Percentiles rank a stretch among this genome's conserved stretches.
phyloP scores from a whole-genome alignment of 2,888 invertebrate species.

The Parnassius mnemosyne region DNA sequence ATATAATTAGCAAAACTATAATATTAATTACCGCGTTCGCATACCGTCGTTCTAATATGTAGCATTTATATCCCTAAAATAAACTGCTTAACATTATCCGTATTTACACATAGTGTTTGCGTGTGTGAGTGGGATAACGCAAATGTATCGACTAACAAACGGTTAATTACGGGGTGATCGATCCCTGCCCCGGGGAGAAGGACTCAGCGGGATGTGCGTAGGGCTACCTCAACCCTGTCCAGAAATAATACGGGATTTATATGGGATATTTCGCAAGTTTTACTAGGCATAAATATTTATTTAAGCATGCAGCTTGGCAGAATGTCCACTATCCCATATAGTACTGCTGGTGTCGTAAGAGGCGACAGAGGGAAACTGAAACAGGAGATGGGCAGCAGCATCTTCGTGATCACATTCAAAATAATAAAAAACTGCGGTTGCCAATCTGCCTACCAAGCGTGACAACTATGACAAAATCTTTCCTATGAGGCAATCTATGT shows the following conservation, averaged over 20 bases:
- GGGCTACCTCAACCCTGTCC: slow-evolving; percentile 1
- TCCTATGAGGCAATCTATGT: no score
- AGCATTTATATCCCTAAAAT: background rate
- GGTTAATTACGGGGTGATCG: slow-evolving; percentile 72
- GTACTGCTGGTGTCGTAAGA: no score
- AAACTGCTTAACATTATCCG: slow-evolving; percentile 21
- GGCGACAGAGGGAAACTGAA: no score
- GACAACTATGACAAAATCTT: no score
- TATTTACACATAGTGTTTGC: slow-evolving; percentile 22
- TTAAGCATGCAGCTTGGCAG: no score
- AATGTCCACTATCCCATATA: no score
- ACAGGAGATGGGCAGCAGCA: no score
- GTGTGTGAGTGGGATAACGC: slow-evolving; percentile 32
- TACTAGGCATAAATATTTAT: background rate
- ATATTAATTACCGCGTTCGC: background rate
- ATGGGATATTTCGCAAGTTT: background rate
- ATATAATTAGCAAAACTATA: background rate
- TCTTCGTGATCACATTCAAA: no score
- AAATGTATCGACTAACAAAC: slow-evolving; percentile 63
- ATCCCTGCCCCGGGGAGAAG: slow-evolving; percentile 44
- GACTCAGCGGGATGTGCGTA: slow-evolving; percentile 1
- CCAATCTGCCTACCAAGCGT: no score
- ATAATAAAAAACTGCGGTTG: no score
- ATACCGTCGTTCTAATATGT: background rate
- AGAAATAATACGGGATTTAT: no score